Base-by-base conservation (phyloP, 2,888 invertebrate genomes). In the Idaea biselata region DNA sequence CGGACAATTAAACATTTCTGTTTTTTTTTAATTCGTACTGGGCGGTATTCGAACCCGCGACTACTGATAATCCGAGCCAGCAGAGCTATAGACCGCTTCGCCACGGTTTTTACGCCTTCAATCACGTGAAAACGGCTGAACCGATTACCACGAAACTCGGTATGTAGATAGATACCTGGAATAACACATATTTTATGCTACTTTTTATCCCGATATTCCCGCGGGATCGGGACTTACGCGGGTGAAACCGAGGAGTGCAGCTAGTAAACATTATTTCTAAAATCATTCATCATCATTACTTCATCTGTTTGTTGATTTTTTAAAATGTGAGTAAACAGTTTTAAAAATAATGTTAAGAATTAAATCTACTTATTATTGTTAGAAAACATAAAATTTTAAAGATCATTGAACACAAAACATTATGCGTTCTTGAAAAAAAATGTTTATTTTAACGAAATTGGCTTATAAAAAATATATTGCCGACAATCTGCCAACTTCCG, bases 381-480 rank as follows among this genome's bases (percentile, higher is more conserved):
- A 44, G 44, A 44, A 44, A 7, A 14, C 44, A 44, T 44, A 44
- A 44, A 44, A 11, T 8, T 44, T 2, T 44, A 44, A 11, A 33
- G 14, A 33, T 44, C 14, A 44, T 44, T 44, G 44, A 44, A 44
- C 44, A 44, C 44, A 44, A 44, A 44, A 44, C 44, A 44, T 44
- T 44, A 44, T 44, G 8, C 44, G 44, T 14, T 44, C 44, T 44
- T 44, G 44, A 44, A 25, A 25, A 25, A 44, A 44, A 44, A 44
- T 44, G 14, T 44, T 44, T 44, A 44, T 44, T 3, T 44, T 8
- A 44, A 44, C 44, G 44, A 44, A 44, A 44, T 44, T 44, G 44
- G 44, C 44, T 44, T 44, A 44, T 44, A 44, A 44, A 44, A 44
- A 44, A 44, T 44, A 44, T 44, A 44, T 44, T 44, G 44, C 44